A percentile compares a stretch with the other conserved stretches of the same genome.
These are phyloP conservation scores for Protonibea diacanthus DNA, from an alignment of 2,797 vertebrate species.

Conservation along the genomic window DNA sequence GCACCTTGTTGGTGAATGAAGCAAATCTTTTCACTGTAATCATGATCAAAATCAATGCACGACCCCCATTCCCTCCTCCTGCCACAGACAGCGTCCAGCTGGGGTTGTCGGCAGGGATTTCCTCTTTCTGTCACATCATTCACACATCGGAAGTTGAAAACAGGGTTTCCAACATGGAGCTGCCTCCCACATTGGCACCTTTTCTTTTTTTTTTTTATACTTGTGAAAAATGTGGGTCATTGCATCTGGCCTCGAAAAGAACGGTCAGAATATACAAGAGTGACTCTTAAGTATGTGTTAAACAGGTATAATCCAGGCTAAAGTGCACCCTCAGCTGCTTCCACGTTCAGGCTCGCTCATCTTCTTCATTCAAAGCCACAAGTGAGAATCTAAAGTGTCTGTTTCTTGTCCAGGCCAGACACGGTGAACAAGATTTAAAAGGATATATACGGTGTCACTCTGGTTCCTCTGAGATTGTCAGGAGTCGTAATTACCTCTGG, in stretches of 20 bases:
- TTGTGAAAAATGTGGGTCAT: constrained; percentile 10
- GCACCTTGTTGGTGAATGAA: constrained; percentile 59
- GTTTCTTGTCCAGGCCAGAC: neutral
- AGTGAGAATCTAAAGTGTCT: constrained; percentile 1
- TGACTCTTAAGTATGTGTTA: neutral
- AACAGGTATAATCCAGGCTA: constrained; percentile 2
- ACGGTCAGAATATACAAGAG: neutral
- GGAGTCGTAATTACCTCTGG: constrained; percentile 34
- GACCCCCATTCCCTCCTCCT: neutral
- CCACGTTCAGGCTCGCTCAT: neutral
- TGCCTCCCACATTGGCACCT: constrained; percentile 8
- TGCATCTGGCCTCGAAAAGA: constrained; percentile 13
- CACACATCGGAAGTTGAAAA: constrained; percentile 38
- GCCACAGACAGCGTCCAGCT: constrained; percentile 37
- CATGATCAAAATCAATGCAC: constrained; percentile 30
- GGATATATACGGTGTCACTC: constrained; percentile 18
- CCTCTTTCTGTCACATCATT: constrained; percentile 48
- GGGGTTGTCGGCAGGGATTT: constrained; percentile 47
- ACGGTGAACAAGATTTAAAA: neutral
- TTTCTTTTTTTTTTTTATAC: constrained; percentile 23
- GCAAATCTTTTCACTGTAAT: constrained; percentile 42
- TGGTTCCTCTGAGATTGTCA: constrained; percentile 28
- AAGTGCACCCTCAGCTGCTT: constrained; percentile 20
- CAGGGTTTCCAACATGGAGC: constrained; percentile 56
- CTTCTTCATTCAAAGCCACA: constrained; percentile 28